Evolutionary conservation across 2,888 invertebrate genomes (phyloP), one percentile per base, ranked within the genome.

Genomic region (Herminia tarsipennalis): DNA sequence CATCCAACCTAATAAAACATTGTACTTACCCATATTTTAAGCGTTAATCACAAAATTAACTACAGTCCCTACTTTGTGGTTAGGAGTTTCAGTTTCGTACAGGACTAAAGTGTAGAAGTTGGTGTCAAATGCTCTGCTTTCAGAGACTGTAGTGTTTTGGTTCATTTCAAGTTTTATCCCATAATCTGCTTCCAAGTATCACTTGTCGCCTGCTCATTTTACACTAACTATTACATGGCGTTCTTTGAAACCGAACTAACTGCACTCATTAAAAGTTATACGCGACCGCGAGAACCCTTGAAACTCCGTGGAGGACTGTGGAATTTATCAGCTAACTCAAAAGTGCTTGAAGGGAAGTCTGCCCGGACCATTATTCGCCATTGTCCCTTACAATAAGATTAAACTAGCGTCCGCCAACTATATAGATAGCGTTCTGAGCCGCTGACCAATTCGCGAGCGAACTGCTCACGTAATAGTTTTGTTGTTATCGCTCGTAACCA

Each of bases 401-500:
- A 83, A 87, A 86, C 83, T 79, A 76, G 77, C 73, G 78, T 67
- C 71, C 73, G 42, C 63, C 69, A 66, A 65, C 74, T 71, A 78
- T 72, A 81, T 68, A 76, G 78, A 78, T 76, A 81, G 72, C 70
- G 70, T 65, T 69, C 71, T 78, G n/a, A n/a, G n/a, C n/a, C n/a
- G n/a, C n/a, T n/a, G 79, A 80, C 76, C 81, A 81, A 86, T 83
- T 86, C 82, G 81, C 78, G 73, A 72, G 69, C 70, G 78, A 77
- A 82, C 76, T 78, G 76, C 78, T 83, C 81, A 80, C 81, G 82
- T 85, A 87, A 85, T 86, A 88, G 85, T 88, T 88, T 85, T 86
- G 88, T 88, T 90, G 88, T 89, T 89, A 89, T 90, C 85, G 78
- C 75, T 72, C 72, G 74, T 83, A 85, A 86, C 86, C 85, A 84